Conservation (phyloP, 2,888 invertebrate genomes). For the Phortica okadai region DNA sequence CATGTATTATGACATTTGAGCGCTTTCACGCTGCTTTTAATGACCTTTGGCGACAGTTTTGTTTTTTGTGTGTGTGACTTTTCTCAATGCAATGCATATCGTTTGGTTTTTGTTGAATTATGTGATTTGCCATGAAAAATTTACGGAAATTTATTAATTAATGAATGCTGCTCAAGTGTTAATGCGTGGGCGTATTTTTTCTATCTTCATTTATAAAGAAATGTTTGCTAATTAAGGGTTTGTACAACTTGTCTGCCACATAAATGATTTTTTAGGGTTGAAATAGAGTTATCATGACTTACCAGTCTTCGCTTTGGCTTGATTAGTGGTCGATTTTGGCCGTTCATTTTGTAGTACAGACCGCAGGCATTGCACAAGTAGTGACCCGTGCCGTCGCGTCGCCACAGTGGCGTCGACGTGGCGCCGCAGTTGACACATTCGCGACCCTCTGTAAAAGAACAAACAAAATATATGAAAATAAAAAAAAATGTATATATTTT, state of each 20-base stretch:
- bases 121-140: too few species aligned
- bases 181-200: too few species aligned
- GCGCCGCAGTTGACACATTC: conserved; percentile 99
- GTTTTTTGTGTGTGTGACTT: conserved; percentile 40
- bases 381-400: conserved; percentile 97
- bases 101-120: too few species aligned
- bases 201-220: background rate
- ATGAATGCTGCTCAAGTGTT: too few species aligned
- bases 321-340: conserved; percentile 98
- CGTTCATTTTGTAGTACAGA: conserved; percentile 99
- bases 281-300: conserved; percentile 79
- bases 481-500: conserved; percentile 21
- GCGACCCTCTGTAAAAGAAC: conserved; percentile 86
- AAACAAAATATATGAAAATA: conserved; percentile 16
- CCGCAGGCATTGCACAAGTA: conserved; percentile 99
- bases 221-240: conserved; percentile 9
- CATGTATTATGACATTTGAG: conserved; percentile 73
- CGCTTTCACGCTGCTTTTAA: conserved; percentile 69
- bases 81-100: background rate
- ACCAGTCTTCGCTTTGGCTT: conserved; percentile 99
- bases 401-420: conserved; percentile 97
- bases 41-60: conserved; percentile 61
- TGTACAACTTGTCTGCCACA: conserved; percentile 20
- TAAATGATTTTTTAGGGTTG: conserved; percentile 10
- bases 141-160: too few species aligned